Percentiles rank a stretch among this genome's conserved stretches.
Conservation (phyloP, 1,140 invertebrate genomes). For the Eubasilissa regina region DNA sequence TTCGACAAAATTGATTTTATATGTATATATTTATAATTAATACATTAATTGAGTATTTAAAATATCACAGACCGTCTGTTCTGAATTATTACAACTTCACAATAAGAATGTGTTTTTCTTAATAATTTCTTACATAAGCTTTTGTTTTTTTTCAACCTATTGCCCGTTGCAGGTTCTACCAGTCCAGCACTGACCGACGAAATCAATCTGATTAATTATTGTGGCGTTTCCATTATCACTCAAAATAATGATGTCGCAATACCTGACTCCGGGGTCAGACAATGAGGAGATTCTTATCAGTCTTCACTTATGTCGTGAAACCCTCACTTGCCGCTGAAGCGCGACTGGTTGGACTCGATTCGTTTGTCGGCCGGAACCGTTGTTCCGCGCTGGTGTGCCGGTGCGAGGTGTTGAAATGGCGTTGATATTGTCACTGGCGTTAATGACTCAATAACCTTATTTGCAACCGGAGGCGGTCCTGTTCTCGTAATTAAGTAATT, state of each 20-base stretch:
- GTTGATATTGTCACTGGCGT: background rate
- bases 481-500: background rate
- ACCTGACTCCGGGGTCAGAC: background rate
- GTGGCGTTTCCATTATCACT: background rate
- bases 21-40: no score
- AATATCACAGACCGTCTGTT: no score
- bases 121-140: no score
- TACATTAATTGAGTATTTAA: no score
- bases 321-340: background rate
- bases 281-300: background rate
- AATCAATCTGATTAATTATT: background rate
- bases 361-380: background rate
- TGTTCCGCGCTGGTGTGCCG: background rate
- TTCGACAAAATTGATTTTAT: no score
- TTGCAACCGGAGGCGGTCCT: background rate
- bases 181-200: background rate
- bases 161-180: no score
- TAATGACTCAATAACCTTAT: conserved; percentile 9
- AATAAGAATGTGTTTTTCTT: no score
- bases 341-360: background rate
- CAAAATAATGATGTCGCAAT: background rate
- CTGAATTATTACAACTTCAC: no score
- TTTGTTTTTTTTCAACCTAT: no score
- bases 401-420: background rate
- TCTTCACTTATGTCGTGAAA: conserved; percentile 10